Evolutionary conservation across 2,113 vertebrate genomes (phyloP), one percentile per base, ranked within the genome.

Genomic region (Perognathus longimembris): DNA sequence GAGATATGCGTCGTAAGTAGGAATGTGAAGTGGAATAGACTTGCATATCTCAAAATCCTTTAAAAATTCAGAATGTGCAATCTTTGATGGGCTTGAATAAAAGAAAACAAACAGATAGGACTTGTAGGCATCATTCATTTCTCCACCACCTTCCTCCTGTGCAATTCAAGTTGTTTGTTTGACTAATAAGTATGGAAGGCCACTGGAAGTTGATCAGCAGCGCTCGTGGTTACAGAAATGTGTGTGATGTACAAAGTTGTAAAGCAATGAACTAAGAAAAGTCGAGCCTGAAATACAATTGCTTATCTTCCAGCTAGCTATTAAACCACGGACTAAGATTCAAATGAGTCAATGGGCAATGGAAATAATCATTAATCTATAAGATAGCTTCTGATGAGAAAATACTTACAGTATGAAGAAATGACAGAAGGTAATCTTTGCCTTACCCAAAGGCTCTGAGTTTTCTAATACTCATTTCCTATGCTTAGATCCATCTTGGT

Each of bases 1-100:
- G 95, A 98, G 94, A 93, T 64, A 42, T 83, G 79, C 95, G 94
- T 97, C 96, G 93, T 97, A 97, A 98, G 98, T 97, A 98, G 97
- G 85, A 54, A 95, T 92, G 63, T 76, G 89, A 96, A 83, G 85
- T 80, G 81, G 92, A 91, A 81, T 90, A 95, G 91, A 87, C 94
- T 97, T 96, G 94, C 93, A 95, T 93, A 69, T 83, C 89, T 91
- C 61, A 93, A 63, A 90, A 93, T 76, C 92, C 95, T 70, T 79
- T 10, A 34, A 22, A 17, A 75, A 89, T 71, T 61, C 40, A 86
- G 38, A 9, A 42, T 93, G 45, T 73, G 70, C 38, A 45, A 34
- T 83, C 40, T 50, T 92, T 66, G 64, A 3, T 73, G 54, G 21
- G 28, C 71, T 92, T 94, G 59, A 92, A 66, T 17, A 80, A 93